Base-by-base conservation (phyloP, 2,888 invertebrate genomes). In the Tyria jacobaeae region DNA sequence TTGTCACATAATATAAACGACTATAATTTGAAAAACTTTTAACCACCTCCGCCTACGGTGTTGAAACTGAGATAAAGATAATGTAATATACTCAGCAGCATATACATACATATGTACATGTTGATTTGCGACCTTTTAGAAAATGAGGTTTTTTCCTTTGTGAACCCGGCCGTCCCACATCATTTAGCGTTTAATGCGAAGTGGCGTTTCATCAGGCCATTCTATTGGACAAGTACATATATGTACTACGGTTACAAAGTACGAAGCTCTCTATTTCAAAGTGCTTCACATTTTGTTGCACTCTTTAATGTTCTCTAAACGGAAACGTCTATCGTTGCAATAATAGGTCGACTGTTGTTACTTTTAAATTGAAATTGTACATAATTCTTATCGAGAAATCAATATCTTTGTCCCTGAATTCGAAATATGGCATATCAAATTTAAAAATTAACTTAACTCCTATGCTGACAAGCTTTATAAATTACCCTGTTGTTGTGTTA, bases 141-240 rank as follows among this genome's bases (percentile, higher is more conserved):
- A 74, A 78, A 75, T 79, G 68, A 78, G 79, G 68, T 75, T 80
- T 83, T 82, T 75, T 82, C 75, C 74, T 70, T 35, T 58, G 70
- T 74, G 75, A 76, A 74, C 69, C 78, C 74, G 71, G 66, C 78
- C 73, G 80, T 67, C 75, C 76, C 75, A 68, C 71, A 76, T 80
- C 79, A 78, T 78, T 72, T 76, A 79, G 71, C 78, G 72, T 79
- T 75, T 87, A 83, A 86, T 84, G 70, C 72, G 68, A 81, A 88
- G 82, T 88, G 88, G 83, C 87, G 78, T 85, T 83, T 80, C 70
- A 77, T 79, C 72, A 66, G 71, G 68, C 68, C 73, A 75, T 80
- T 79, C 76, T 76, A 80, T 82, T 75, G 73, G 70, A 66, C 67
- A 72, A 57, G 67, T 70, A 55, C 68, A 66, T 61, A 75, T 67